phyloP scores from a whole-genome alignment of 2,888 invertebrate genomes.

The Argynnis bischoffii region DNA sequence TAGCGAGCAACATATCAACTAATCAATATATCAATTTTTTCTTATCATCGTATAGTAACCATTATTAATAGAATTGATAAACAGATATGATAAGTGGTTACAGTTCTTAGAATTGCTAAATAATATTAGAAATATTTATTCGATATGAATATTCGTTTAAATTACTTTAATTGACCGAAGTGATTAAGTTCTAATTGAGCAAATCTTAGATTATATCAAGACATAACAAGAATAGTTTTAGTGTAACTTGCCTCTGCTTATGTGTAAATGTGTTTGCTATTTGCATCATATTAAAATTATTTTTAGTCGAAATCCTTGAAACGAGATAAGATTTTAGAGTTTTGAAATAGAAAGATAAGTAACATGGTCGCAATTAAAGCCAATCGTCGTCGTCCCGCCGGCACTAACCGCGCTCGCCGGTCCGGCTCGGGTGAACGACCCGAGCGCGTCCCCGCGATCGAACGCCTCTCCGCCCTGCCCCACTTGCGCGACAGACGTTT shows the following conservation, averaged over 20 bases:
- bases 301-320: not conserved
- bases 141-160: not conserved
- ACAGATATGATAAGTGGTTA: slow-evolving; percentile 1
- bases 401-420: slow-evolving; percentile 54
- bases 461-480: slow-evolving; percentile 48
- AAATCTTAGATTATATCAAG: slow-evolving; percentile 11
- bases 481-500: slow-evolving; percentile 43
- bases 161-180: not conserved
- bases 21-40: not conserved
- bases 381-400: slow-evolving; percentile 27
- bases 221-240: slow-evolving; percentile 6
- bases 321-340: not conserved
- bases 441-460: slow-evolving; percentile 74
- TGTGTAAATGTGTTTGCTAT: not conserved
- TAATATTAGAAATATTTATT: slow-evolving; percentile 3
- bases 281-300: not conserved
- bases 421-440: slow-evolving; percentile 70
- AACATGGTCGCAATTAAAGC: slow-evolving; percentile 21
- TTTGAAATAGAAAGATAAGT: slow-evolving; percentile 1
- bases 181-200: slow-evolving; percentile 8
- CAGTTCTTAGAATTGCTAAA: slow-evolving; percentile 3
- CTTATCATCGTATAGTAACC: not conserved
- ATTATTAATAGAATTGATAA: not conserved
- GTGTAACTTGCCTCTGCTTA: not conserved
- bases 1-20: not conserved